A percentile compares a stretch with the other conserved stretches of the same genome.
Evolutionary conservation across 2,888 invertebrate genomes (phyloP).

Genomic region (Lumbricus terrestris): DNA sequence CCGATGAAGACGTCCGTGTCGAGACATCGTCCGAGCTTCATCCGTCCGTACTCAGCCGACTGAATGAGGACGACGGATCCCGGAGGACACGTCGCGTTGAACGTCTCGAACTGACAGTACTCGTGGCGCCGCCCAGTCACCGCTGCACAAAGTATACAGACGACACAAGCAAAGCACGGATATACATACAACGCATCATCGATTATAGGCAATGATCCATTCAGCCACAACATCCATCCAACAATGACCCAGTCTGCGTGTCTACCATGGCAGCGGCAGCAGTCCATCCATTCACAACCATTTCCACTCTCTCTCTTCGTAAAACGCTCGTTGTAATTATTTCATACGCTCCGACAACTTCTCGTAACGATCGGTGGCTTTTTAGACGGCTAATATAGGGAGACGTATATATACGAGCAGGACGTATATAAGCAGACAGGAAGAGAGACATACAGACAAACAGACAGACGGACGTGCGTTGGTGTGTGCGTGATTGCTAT

Average conservation of each 20-base stretch:
- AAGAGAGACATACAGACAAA: neutral
- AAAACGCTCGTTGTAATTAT: neutral
- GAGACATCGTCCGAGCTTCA: constrained; percentile 36
- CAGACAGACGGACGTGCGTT: too few relatives aligned
- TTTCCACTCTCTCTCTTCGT: neutral
- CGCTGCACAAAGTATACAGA: neutral
- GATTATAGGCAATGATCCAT: neutral
- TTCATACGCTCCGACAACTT: neutral
- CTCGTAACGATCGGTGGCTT: neutral
- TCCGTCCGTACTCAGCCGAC: constrained; percentile 36
- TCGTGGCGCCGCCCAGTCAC: neutral
- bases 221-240: neutral
- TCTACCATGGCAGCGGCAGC: too few relatives aligned
- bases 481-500: too few relatives aligned
- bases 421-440: too few relatives aligned
- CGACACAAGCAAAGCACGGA: too few relatives aligned
- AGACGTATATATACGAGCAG: too few relatives aligned
- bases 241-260: too few relatives aligned
- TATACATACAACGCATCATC: neutral
- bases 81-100: constrained; percentile 28
- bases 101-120: constrained; percentile 29
- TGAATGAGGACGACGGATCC: constrained; percentile 25
- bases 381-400: neutral
- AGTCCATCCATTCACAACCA: neutral
- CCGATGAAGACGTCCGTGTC: constrained; percentile 35